Base-by-base conservation (phyloP, 1,140 invertebrate species). In the Tetramorium alpestre region DNA sequence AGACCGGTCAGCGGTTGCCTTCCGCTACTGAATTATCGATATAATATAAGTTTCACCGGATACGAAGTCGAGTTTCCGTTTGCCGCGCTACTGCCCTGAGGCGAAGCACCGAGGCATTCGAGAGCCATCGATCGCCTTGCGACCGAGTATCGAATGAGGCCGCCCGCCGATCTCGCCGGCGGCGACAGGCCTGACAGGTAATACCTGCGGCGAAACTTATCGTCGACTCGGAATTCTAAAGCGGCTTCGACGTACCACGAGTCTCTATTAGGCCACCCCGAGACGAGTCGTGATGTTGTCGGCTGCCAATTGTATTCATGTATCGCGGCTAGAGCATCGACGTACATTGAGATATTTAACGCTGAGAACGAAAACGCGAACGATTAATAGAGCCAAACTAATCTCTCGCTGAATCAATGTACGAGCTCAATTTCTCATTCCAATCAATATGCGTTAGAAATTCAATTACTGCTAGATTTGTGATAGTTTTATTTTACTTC, bases 151-250 rank as follows among this genome's bases (percentile, higher is more conserved):
- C 86, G 78, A 62, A 78, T 54, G 64, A 56, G 33, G 33, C 11
- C 7, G 25, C 41, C 73, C 33, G 73, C 67, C 87, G 88, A 92
- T 92, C 75, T 25, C 10, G 56, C 54, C 41, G 75, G 18, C 82
- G 85, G 73, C 85, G 88, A 91, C 89, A 82, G 72, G 80, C 78
- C 84, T 89, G 91, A 92, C 89, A 92, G 88, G 89, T 92, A 90
- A 92, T 92, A 92, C 88, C 75, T 58, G 69, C 56, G 88, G 73
- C 65, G 73, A 89, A 91, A 91, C 88, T 92, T 92, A 91, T 92
- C 86, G 85, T 69, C 81, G 76, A 86, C 65, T 88, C 78, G 90
- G 88, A 92, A 92, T 92, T 92, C 91, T 90, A 90, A 86, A 91
- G 88, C 89, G 47, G 64, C 67, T 86, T 76, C 88, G 33, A 60